phyloP scores from a whole-genome alignment of 2,113 vertebrate genomes.

The Laticauda laticaudata region DNA sequence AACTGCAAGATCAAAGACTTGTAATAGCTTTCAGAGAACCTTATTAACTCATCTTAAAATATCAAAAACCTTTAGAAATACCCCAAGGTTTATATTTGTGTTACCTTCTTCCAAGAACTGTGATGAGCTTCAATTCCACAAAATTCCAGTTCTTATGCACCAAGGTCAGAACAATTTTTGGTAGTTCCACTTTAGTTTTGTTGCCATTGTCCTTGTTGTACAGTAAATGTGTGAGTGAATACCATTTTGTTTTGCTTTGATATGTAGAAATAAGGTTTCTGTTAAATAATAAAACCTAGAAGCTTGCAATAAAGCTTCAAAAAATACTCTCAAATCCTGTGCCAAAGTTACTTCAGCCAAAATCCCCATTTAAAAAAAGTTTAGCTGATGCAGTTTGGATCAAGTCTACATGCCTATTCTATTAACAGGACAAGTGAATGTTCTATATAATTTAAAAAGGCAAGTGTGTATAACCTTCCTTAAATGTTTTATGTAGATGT shows the following conservation, averaged over 20 bases:
- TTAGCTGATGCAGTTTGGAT: slow-evolving; percentile 49
- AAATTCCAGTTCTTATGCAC: slow-evolving; percentile 54
- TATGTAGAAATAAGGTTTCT: slow-evolving; percentile 58
- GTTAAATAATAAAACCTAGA: slow-evolving; percentile 59
- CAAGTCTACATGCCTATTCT: slow-evolving; percentile 35
- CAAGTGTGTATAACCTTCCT: background rate
- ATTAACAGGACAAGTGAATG: background rate
- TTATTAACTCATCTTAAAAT: slow-evolving; percentile 28
- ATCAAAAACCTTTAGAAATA: slow-evolving; percentile 29
- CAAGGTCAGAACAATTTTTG: slow-evolving; percentile 52
- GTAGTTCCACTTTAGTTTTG: slow-evolving; percentile 41
- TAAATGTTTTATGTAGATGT: background rate
- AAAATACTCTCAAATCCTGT: slow-evolving; percentile 56
- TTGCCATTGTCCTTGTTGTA: slow-evolving; percentile 38
- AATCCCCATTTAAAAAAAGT: slow-evolving; percentile 42
- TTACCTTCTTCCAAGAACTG: slow-evolving; percentile 60
- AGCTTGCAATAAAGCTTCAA: slow-evolving; percentile 51
- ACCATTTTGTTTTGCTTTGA: slow-evolving; percentile 25
- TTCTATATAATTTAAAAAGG: background rate
- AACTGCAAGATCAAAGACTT: background rate
- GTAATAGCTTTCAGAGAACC: slow-evolving; percentile 16
- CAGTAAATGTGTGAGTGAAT: slow-evolving; percentile 48
- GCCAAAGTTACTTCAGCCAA: slow-evolving; percentile 56
- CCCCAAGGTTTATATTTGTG: slow-evolving; percentile 43
- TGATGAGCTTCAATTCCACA: slow-evolving; percentile 53